Evolutionary conservation across 1,140 invertebrate genomes (phyloP).

Genomic region (Procambarus clarkii): DNA sequence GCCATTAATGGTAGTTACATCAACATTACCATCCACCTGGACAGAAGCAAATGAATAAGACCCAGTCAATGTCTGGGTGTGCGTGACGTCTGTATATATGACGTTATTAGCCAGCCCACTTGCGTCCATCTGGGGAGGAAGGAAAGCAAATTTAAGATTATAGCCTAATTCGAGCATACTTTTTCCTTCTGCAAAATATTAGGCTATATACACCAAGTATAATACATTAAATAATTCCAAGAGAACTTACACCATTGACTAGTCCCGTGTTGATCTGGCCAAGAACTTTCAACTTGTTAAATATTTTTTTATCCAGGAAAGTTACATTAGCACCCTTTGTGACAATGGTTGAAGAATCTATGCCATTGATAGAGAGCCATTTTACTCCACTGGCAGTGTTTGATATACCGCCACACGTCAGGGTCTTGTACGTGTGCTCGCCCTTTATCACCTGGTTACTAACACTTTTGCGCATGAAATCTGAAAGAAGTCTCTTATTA

Average conservation of each 20-base stretch:
- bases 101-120: neutral
- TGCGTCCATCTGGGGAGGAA: neutral
- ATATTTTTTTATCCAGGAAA: neutral
- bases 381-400: no score
- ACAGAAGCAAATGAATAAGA: neutral
- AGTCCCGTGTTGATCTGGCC: neutral
- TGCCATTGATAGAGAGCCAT: neutral
- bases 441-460: neutral
- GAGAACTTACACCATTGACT: constrained; percentile 15
- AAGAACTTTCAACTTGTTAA: neutral
- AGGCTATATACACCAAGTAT: neutral
- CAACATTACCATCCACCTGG: constrained; percentile 23
- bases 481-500: neutral
- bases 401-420: neutral
- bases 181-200: neutral
- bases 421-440: neutral
- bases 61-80: constrained; percentile 9
- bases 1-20: constrained; percentile 9
- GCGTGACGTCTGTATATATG: constrained; percentile 15
- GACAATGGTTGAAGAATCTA: constrained; percentile 6
- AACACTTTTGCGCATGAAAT: constrained; percentile 16
- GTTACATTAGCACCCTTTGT: constrained; percentile 6
- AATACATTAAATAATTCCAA: neutral
- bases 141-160: neutral
- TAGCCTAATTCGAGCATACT: neutral